Conservation (phyloP, 2,888 invertebrate genomes). For the Microplitis manilae region DNA sequence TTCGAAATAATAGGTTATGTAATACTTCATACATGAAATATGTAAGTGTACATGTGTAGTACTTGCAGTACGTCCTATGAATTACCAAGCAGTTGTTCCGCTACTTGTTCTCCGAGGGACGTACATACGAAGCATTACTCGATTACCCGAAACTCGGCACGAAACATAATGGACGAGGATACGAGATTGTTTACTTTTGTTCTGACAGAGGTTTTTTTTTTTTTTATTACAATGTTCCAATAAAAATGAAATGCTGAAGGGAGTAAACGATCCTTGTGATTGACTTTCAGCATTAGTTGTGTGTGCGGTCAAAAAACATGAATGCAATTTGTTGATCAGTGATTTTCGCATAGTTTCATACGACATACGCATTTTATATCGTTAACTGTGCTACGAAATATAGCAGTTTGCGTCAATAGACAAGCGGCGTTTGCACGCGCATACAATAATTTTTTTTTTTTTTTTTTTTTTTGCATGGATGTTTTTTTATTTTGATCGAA, state of each 20-base stretch:
- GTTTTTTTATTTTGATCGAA: slow-evolving; percentile 3
- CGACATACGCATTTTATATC: slow-evolving; percentile 2
- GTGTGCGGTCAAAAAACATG: background rate
- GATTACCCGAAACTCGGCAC: background rate
- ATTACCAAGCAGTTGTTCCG: background rate
- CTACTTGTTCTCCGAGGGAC: too few relatives aligned
- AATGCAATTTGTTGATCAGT: slow-evolving; percentile 16
- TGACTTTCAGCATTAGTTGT: slow-evolving; percentile 2
- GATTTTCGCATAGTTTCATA: background rate
- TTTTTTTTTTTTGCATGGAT: background rate
- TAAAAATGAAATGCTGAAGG: too few relatives aligned
- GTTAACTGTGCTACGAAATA: background rate
- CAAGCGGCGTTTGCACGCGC: background rate
- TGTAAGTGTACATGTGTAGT: background rate
- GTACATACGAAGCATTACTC: background rate
- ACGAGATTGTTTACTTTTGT: background rate
- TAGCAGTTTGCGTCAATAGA: background rate
- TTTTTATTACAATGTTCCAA: too few relatives aligned
- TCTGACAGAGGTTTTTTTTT: background rate
- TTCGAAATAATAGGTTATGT: background rate
- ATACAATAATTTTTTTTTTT: slow-evolving; percentile 13
- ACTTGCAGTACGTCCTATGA: background rate
- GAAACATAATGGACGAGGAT: background rate
- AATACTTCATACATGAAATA: background rate
- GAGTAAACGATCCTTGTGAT: background rate